Evolutionary conservation across 2,113 vertebrate genomes (phyloP).

Genomic region (Dasypus novemcinctus): DNA sequence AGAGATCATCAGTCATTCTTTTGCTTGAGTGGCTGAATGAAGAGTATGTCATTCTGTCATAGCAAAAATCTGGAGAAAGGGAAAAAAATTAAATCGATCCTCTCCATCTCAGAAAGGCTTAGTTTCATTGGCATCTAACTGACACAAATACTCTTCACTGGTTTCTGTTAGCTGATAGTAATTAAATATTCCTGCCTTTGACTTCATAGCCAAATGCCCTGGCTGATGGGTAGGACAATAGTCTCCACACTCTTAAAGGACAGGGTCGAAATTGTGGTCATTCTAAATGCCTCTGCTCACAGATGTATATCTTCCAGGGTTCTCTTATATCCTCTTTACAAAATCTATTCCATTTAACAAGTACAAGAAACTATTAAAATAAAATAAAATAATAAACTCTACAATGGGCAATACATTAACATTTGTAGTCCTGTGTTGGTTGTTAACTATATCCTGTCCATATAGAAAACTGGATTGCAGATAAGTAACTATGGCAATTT

Average conservation of each 20-base stretch:
- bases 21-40: constrained; percentile 84
- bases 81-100: constrained; percentile 80
- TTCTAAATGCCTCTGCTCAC: not conserved
- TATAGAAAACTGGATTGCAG: not conserved
- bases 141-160: constrained; percentile 82
- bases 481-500: not conserved
- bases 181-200: constrained; percentile 81
- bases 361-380: not conserved
- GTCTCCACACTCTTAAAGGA: constrained; percentile 4
- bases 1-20: constrained; percentile 81
- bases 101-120: constrained; percentile 79
- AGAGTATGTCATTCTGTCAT: constrained; percentile 84
- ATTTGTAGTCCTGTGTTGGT: not conserved
- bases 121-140: constrained; percentile 80
- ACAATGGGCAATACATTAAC: not conserved
- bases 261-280: constrained; percentile 2
- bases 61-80: constrained; percentile 70
- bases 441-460: not conserved
- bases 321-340: not conserved
- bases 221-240: constrained; percentile 7
- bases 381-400: not conserved
- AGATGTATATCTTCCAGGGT: not conserved
- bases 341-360: not conserved
- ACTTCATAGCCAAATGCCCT: constrained; percentile 57
- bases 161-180: constrained; percentile 80